Conservation (phyloP, 2,797 vertebrate species). For the Anableps anableps region DNA sequence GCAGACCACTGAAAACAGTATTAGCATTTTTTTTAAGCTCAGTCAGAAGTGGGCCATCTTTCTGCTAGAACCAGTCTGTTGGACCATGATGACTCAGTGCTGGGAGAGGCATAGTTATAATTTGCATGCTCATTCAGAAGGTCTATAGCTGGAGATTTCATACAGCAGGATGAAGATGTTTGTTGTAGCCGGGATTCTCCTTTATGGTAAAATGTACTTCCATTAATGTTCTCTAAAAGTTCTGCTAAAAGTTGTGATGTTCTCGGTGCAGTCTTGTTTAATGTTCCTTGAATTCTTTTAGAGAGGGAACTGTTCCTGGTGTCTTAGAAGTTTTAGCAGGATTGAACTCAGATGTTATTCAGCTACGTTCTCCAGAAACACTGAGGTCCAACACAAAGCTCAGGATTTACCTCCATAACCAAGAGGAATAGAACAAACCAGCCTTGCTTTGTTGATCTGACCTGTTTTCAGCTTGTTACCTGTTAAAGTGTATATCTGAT, state of each 20-base stretch:
- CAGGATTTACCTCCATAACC: neutral
- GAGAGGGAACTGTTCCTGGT: neutral
- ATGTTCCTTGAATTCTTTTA: neutral
- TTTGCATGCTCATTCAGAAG: neutral
- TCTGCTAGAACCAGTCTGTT: neutral
- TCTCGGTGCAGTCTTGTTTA: neutral
- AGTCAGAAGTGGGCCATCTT: neutral
- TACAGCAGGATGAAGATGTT: conserved; percentile 8
- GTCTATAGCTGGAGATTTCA: neutral
- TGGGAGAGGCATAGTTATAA: neutral
- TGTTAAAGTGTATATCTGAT: neutral
- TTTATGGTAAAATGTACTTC: conserved; percentile 5
- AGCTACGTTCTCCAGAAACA: neutral
- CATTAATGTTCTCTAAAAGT: neutral
- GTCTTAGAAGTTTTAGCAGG: neutral
- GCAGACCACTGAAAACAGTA: neutral
- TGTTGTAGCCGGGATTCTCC: neutral
- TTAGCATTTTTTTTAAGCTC: neutral
- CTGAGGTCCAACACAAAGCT: neutral
- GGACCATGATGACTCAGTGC: neutral
- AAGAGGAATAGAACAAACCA: neutral
- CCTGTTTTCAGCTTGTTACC: neutral
- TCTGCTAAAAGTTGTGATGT: neutral
- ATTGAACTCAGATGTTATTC: neutral
- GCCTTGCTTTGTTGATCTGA: neutral